Evolutionary conservation across 1,140 invertebrate genomes (phyloP).

Genomic region (Eumaeus atala): DNA sequence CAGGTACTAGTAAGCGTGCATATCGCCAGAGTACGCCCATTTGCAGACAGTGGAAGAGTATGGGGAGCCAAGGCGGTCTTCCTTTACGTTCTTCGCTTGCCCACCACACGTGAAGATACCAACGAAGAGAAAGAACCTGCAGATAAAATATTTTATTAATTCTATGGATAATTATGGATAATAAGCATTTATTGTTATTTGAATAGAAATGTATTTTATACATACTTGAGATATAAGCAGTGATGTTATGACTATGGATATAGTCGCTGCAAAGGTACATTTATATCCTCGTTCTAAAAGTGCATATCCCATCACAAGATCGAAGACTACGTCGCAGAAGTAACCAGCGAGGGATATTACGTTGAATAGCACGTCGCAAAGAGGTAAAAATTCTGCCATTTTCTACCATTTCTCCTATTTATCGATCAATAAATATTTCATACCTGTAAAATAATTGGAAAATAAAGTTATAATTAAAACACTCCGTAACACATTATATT

Average conservation of each 20-base stretch:
- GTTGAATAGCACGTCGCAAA: conserved; percentile 93
- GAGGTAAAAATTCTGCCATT: conserved; percentile 86
- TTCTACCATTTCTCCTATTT: conserved; percentile 49
- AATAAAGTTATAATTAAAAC: conserved; percentile 4
- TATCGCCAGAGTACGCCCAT: conserved; percentile 92
- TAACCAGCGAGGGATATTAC: conserved; percentile 92
- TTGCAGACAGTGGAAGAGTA: conserved; percentile 84
- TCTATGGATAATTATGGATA: too few species aligned
- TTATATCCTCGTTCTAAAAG: conserved; percentile 79
- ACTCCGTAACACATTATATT: background rate
- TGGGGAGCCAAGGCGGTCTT: conserved; percentile 71
- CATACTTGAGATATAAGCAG: conserved; percentile 83
- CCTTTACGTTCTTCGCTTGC: conserved; percentile 48
- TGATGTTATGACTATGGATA: conserved; percentile 80
- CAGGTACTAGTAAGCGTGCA: conserved; percentile 89
- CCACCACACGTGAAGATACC: conserved; percentile 73
- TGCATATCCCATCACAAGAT: conserved; percentile 88
- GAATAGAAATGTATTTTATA: background rate
- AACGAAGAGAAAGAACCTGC: conserved; percentile 73
- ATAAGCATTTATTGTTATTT: background rate
- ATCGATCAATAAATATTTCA: conserved; percentile 25
- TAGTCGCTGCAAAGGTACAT: conserved; percentile 77
- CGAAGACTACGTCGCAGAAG: conserved; percentile 93
- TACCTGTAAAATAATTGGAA: conserved; percentile 25
- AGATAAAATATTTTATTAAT: conserved; percentile 8